A percentile compares a stretch with the other conserved stretches of the same genome.
phyloP scores from a whole-genome alignment of 2,797 vertebrate species.

The Helicolenus hilgendorfi region DNA sequence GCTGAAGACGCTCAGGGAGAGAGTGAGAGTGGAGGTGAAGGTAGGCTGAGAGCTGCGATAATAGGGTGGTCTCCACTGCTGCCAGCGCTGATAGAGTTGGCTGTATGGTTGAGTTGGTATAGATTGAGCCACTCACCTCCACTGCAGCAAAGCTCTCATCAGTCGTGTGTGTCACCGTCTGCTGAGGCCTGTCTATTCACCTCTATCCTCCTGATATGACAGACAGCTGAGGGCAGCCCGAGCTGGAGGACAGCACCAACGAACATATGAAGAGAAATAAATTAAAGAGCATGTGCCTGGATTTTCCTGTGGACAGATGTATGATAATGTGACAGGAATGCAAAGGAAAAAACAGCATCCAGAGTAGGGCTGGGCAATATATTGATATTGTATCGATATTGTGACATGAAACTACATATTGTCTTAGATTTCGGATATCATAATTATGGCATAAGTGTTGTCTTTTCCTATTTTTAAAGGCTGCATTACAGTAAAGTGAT shows the following conservation, averaged over 20 bases:
- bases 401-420: no score
- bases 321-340: background rate
- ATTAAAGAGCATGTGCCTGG: background rate
- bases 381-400: no score
- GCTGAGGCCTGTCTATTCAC: constrained; percentile 19
- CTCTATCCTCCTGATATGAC: constrained; percentile 33
- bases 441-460: no score
- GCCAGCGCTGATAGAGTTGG: constrained; percentile 32
- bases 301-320: background rate
- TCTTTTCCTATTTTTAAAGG: no score
- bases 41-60: constrained; percentile 30
- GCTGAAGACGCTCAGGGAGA: constrained; percentile 8
- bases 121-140: constrained; percentile 45
- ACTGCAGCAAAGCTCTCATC: constrained; percentile 38
- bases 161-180: constrained; percentile 27
- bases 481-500: fast-evolving
- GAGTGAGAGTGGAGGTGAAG: background rate
- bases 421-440: no score
- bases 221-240: constrained; percentile 15
- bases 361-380: no score
- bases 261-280: background rate
- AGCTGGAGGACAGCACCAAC: background rate
- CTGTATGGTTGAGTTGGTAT: constrained; percentile 50
- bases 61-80: constrained; percentile 30
- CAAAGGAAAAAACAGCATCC: fast-evolving